Percentiles rank a stretch among this genome's conserved stretches.
phyloP scores from a whole-genome alignment of 2,888 invertebrate species.

The Chrysolina haemoptera region DNA sequence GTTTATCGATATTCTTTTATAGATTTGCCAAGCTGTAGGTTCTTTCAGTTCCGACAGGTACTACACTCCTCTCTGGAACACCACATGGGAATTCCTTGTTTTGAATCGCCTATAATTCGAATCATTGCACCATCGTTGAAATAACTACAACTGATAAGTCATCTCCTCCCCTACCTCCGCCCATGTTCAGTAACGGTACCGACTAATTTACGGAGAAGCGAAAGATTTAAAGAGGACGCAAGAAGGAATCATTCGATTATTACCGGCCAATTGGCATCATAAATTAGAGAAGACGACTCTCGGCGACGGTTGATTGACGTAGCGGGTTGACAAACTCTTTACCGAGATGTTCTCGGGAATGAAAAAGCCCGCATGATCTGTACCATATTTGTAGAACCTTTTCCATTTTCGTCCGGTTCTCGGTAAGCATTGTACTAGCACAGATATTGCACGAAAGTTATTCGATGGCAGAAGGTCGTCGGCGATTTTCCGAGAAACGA shows the following conservation, averaged over 20 bases:
- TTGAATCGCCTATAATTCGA: no score
- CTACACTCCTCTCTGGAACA: no score
- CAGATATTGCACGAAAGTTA: constrained; percentile 41
- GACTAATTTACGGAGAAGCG: constrained; percentile 43
- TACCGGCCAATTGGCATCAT: constrained; percentile 45
- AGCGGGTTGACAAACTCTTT: constrained; percentile 48
- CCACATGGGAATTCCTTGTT: no score
- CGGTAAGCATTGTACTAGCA: constrained; percentile 37
- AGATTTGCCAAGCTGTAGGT: no score
- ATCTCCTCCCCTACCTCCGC: not conserved
- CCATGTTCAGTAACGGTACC: constrained; percentile 39
- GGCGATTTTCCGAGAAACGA: constrained; percentile 18
- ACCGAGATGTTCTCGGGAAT: constrained; percentile 38
- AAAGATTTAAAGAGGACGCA: constrained; percentile 46
- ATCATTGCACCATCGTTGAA: not conserved
- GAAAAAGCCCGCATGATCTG: constrained; percentile 42
- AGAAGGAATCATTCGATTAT: constrained; percentile 47
- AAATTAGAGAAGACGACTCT: constrained; percentile 47
- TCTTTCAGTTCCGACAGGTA: no score
- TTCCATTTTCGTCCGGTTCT: constrained; percentile 47
- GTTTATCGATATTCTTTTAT: no score
- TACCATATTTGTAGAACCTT: constrained; percentile 48
- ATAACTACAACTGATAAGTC: not conserved
- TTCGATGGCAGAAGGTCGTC: constrained; percentile 20
- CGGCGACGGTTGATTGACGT: constrained; percentile 43